A percentile compares a stretch with the other conserved stretches of the same genome.
Evolutionary conservation across 2,888 invertebrate genomes (phyloP).

Genomic region (Cosmia trapezina): DNA sequence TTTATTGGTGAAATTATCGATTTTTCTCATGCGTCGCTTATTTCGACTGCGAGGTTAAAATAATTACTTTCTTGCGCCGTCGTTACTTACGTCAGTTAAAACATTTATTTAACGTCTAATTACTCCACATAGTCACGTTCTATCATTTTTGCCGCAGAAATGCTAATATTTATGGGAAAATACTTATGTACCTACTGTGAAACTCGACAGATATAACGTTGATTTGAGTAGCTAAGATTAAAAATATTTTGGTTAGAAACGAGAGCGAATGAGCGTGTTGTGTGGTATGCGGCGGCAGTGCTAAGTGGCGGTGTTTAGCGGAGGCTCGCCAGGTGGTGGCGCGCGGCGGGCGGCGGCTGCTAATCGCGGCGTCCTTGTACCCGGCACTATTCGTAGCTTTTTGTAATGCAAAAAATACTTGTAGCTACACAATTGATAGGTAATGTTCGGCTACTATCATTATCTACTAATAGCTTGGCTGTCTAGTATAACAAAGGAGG

Average conservation of each 20-base stretch:
- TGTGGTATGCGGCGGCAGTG: conserved; percentile 30
- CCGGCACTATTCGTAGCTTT: conserved; percentile 30
- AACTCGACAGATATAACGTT: neutral
- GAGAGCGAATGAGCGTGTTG: neutral
- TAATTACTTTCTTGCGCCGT: conserved; percentile 40
- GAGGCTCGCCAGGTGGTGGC: conserved; percentile 67
- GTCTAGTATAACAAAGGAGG: neutral
- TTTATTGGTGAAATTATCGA: conserved; percentile 84
- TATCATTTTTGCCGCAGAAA: neutral
- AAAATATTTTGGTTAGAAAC: neutral
- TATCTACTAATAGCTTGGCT: conserved; percentile 11
- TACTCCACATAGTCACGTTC: neutral
- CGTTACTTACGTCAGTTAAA: conserved; percentile 7
- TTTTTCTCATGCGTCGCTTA: conserved; percentile 82
- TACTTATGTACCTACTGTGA: neutral
- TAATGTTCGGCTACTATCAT: conserved; percentile 19
- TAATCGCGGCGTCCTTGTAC: conserved; percentile 75
- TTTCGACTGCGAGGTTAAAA: conserved; percentile 63
- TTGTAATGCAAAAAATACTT: conserved; percentile 55
- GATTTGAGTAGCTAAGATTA: neutral
- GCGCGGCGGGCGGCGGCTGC: conserved; percentile 48
- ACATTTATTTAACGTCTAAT: neutral
- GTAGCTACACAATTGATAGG: conserved; percentile 34
- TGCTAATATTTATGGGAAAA: neutral
- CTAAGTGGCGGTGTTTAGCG: conserved; percentile 70